phyloP scores from a whole-genome alignment of 2,888 invertebrate genomes.

The Vesta saturnalis region DNA sequence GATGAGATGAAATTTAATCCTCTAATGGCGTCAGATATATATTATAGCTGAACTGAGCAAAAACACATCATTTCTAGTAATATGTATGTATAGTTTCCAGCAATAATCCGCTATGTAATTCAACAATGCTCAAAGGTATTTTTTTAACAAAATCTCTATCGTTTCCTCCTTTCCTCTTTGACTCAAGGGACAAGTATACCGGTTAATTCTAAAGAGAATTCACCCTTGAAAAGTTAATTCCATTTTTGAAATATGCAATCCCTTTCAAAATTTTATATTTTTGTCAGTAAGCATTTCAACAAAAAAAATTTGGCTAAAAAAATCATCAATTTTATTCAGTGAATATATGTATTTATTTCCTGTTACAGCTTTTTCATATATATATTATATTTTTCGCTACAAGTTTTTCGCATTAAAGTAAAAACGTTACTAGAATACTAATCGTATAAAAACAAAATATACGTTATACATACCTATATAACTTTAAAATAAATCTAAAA shows the following conservation, averaged over 20 bases:
- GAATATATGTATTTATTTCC: not conserved
- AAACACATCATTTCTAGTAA: too few species aligned
- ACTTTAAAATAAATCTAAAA: too few species aligned
- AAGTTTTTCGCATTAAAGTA: not conserved
- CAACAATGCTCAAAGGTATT: too few species aligned
- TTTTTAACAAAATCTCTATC: not conserved
- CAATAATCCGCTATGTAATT: too few species aligned
- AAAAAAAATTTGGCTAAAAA: constrained; percentile 1
- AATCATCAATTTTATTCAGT: constrained; percentile 1
- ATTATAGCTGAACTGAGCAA: too few species aligned
- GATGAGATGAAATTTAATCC: too few species aligned
- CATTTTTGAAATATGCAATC: not conserved
- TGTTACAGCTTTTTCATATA: not conserved
- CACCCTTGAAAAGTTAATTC: not conserved
- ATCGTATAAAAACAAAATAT: not conserved
- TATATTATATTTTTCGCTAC: not conserved
- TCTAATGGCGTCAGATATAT: too few species aligned
- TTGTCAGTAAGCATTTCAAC: not conserved
- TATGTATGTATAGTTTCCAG: too few species aligned
- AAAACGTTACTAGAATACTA: not conserved
- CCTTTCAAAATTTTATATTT: not conserved
- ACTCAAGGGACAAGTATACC: not conserved
- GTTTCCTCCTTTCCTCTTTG: not conserved
- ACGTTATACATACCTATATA: too few species aligned
- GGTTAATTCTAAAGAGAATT: not conserved